Conservation (phyloP, 2,797 vertebrate species). For the Enteromius thamalakanensis region DNA sequence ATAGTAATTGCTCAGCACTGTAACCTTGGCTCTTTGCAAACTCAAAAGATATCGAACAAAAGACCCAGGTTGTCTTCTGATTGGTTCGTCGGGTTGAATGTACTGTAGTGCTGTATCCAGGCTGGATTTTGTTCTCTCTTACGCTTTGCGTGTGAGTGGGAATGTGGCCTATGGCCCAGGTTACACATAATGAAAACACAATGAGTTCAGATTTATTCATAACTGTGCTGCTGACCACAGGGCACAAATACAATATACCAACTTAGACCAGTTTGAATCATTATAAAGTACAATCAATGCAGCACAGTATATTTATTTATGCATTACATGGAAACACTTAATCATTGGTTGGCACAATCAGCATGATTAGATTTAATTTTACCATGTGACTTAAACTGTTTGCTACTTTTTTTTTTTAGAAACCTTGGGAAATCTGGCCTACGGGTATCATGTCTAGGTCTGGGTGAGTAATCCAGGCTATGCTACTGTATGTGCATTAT, state of each 20-base stretch:
- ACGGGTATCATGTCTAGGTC: slow-evolving; percentile 91
- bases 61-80: slow-evolving; percentile 29
- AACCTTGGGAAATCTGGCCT: slow-evolving; percentile 92
- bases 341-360: background rate
- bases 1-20: slow-evolving; percentile 32
- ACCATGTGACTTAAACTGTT: background rate
- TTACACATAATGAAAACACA: background rate
- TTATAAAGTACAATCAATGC: background rate
- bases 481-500: background rate
- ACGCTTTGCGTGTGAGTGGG: background rate
- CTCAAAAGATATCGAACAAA: slow-evolving; percentile 46
- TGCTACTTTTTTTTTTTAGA: slow-evolving; percentile 76
- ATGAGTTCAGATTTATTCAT: slow-evolving; percentile 7
- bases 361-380: background rate
- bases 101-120: slow-evolving; percentile 44
- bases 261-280: background rate
- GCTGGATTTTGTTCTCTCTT: slow-evolving; percentile 32
- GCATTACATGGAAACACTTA: background rate
- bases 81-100: slow-evolving; percentile 37
- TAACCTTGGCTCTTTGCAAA: slow-evolving; percentile 49
- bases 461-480: slow-evolving; percentile 80
- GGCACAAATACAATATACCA: background rate
- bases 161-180: background rate
- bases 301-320: background rate
- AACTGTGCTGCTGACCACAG: slow-evolving; percentile 13